phyloP scores from a whole-genome alignment of 2,113 vertebrate genomes.

The Nycticebus coucang region DNA sequence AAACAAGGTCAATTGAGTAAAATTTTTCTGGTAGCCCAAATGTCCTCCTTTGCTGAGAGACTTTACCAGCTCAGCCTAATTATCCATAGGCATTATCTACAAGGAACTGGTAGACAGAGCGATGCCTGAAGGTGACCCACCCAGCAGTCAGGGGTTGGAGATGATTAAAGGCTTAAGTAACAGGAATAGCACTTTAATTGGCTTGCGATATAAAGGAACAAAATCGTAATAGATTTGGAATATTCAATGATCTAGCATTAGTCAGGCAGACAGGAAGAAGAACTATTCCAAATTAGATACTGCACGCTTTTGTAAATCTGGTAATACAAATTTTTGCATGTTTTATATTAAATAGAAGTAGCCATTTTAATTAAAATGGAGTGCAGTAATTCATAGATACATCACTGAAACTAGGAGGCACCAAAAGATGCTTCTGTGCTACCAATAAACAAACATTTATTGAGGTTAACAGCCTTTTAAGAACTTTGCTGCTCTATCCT shows the following conservation, averaged over 20 bases:
- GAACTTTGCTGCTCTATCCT: neutral
- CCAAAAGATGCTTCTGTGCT: neutral
- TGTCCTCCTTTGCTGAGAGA: neutral
- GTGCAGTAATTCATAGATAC: neutral
- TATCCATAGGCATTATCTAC: neutral
- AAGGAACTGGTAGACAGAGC: neutral
- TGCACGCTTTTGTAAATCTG: neutral
- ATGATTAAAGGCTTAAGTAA: neutral
- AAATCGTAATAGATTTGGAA: neutral
- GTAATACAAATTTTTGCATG: neutral
- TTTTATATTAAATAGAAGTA: constrained; percentile 7
- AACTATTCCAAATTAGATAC: neutral
- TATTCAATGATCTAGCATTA: neutral
- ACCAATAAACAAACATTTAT: neutral
- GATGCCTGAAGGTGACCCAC: neutral
- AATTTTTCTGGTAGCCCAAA: neutral
- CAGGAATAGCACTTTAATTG: neutral
- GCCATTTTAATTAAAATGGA: neutral
- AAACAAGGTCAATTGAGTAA: neutral
- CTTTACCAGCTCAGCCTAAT: neutral
- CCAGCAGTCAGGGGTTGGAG: constrained; percentile 1
- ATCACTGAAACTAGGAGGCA: neutral
- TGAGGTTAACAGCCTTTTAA: neutral
- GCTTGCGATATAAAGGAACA: neutral
- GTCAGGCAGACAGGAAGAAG: neutral